Conservation (phyloP, 2,797 vertebrate species). For the Melanotaenia pygmaea region DNA sequence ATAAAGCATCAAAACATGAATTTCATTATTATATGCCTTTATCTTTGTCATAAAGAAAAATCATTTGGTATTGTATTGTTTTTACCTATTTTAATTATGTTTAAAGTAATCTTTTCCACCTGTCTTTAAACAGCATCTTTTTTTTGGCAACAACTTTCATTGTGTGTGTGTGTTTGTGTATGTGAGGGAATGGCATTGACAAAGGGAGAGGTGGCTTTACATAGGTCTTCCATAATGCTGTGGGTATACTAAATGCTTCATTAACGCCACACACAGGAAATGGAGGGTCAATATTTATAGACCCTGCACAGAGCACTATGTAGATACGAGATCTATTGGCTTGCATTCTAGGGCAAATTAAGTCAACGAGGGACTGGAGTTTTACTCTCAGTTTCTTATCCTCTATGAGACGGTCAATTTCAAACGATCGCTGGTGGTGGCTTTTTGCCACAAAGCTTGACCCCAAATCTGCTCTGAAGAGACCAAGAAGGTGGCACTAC, state of each 20-base stretch:
- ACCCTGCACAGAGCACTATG: slow-evolving; percentile 76
- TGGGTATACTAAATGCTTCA: slow-evolving; percentile 83
- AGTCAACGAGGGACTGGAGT: slow-evolving; percentile 75
- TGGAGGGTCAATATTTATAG: slow-evolving; percentile 86
- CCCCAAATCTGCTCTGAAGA: slow-evolving; percentile 46
- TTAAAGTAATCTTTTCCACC: slow-evolving; percentile 28
- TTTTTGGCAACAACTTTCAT: slow-evolving; percentile 34
- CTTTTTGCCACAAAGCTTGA: slow-evolving; percentile 61
- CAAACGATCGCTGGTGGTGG: slow-evolving; percentile 67
- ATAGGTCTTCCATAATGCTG: slow-evolving; percentile 75
- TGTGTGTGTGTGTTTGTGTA: slow-evolving; percentile 37
- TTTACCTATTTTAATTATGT: slow-evolving; percentile 10
- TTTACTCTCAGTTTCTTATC: slow-evolving; percentile 72
- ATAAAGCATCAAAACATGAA: background rate
- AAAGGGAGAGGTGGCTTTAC: slow-evolving; percentile 75
- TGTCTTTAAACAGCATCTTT: slow-evolving; percentile 17
- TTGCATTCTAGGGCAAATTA: slow-evolving; percentile 76
- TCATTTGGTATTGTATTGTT: background rate
- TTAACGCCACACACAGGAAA: slow-evolving; percentile 82
- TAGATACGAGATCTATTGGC: slow-evolving; percentile 77
- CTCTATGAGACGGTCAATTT: slow-evolving; percentile 71
- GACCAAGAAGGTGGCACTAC: slow-evolving; percentile 31
- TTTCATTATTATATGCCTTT: background rate
- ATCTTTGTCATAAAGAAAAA: background rate
- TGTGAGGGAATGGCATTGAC: slow-evolving; percentile 61